These are phyloP conservation scores for Larimichthys crocea DNA, from an alignment of 2,113 vertebrate species.

Conservation along the genomic window DNA sequence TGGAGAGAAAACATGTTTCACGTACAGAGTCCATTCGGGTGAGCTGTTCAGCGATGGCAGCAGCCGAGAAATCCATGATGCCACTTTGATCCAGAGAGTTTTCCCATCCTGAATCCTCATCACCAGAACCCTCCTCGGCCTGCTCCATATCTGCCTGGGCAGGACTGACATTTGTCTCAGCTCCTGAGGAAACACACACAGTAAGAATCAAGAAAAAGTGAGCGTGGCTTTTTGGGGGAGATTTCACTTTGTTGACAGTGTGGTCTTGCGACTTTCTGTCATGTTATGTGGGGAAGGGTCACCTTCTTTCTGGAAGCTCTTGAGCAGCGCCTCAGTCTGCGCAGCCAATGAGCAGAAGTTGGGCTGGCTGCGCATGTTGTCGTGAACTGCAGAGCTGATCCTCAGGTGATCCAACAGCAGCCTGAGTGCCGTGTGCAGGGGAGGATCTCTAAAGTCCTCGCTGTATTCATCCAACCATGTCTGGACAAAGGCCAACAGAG, in stretches of 20 bases:
- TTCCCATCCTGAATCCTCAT: slow-evolving; percentile 66
- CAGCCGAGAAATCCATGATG: slow-evolving; percentile 84
- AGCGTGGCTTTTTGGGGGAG: neutral
- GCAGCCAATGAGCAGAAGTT: slow-evolving; percentile 77
- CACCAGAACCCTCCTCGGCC: slow-evolving; percentile 42
- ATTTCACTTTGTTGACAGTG: neutral
- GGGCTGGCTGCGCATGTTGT: slow-evolving; percentile 59
- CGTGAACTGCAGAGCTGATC: slow-evolving; percentile 73
- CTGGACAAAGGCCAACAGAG: slow-evolving; percentile 82
- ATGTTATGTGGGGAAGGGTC: neutral
- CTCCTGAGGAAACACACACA: slow-evolving; percentile 36
- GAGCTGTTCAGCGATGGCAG: slow-evolving; percentile 87
- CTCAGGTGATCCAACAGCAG: slow-evolving; percentile 78
- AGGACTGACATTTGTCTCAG: slow-evolving; percentile 17
- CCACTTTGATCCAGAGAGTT: slow-evolving; percentile 56
- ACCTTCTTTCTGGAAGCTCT: slow-evolving; percentile 81
- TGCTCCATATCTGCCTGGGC: slow-evolving; percentile 36
- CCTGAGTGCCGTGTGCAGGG: slow-evolving; percentile 76
- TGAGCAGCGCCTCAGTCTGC: slow-evolving; percentile 81
- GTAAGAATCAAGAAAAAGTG: neutral
- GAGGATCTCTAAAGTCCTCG: slow-evolving; percentile 88
- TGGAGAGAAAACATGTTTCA: neutral
- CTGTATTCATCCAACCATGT: slow-evolving; percentile 89
- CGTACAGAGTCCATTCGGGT: slow-evolving; percentile 88
- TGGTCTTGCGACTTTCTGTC: neutral